phyloP scores from a whole-genome alignment of 1,140 invertebrate genomes.

The Drosophila bocqueti region DNA sequence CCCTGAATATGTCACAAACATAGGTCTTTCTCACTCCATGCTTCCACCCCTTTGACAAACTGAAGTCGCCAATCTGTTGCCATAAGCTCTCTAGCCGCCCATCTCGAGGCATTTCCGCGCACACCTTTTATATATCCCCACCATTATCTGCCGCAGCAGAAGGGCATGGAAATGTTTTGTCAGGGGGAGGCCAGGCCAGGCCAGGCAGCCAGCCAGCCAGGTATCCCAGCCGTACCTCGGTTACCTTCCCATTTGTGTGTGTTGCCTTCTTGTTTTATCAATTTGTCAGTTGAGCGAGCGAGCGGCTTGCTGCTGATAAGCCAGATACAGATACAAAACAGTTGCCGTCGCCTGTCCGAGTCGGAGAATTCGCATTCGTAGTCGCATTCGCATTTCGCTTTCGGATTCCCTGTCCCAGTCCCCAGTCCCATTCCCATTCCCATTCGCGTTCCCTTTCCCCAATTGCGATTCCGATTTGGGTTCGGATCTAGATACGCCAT shows the following conservation, averaged over 20 bases:
- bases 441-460: constrained; percentile 2
- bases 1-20: neutral
- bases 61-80: constrained; percentile 25
- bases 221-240: neutral
- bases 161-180: constrained; percentile 41
- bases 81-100: constrained; percentile 16
- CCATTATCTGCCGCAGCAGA: constrained; percentile 25
- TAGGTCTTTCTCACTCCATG: neutral
- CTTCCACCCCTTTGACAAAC: neutral
- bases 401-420: neutral
- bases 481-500: constrained; percentile 29
- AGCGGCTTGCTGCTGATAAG: constrained; percentile 71
- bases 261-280: constrained; percentile 59
- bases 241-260: constrained; percentile 22
- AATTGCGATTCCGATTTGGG: constrained; percentile 14
- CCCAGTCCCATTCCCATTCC: neutral
- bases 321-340: constrained; percentile 65
- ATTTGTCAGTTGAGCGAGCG: constrained; percentile 65
- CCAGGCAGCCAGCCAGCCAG: no score
- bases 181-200: constrained; percentile 14
- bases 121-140: constrained; percentile 25
- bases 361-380: constrained; percentile 24
- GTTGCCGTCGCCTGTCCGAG: constrained; percentile 17
- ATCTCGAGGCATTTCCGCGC: constrained; percentile 34
- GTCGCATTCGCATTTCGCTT: constrained; percentile 18